phyloP scores from a whole-genome alignment of 2,888 invertebrate genomes.

The Pocota personata region DNA sequence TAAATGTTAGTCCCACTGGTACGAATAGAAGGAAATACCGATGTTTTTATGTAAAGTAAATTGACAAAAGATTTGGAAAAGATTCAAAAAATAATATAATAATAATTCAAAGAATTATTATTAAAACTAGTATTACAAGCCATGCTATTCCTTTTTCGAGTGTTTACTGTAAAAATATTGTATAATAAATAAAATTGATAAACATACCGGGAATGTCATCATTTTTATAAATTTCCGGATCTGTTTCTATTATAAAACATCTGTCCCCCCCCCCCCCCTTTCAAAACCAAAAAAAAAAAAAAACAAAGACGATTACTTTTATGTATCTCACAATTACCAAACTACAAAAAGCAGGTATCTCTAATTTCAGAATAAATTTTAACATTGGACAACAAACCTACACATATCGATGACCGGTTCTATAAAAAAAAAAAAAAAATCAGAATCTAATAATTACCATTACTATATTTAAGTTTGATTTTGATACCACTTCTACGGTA shows the following conservation, averaged over 20 bases:
- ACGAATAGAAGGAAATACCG: too few species aligned
- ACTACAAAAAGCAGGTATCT: conserved; percentile 55
- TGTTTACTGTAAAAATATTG: not conserved
- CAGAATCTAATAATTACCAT: conserved; percentile 69
- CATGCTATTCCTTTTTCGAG: not conserved
- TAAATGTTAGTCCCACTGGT: too few species aligned
- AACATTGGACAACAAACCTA: conserved; percentile 52
- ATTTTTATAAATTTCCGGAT: conserved; percentile 8
- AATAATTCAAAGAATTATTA: too few species aligned
- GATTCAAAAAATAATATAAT: too few species aligned
- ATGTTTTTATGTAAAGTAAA: too few species aligned
- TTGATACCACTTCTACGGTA: conserved; percentile 47
- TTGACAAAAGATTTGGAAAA: too few species aligned
- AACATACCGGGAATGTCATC: not conserved
- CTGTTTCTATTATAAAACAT: not conserved
- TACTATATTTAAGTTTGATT: conserved; percentile 67
- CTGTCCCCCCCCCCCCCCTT: not conserved
- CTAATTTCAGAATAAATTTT: conserved; percentile 61
- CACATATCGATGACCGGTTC: conserved; percentile 70
- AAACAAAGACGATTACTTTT: conserved; percentile 29
- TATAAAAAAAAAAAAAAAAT: conserved; percentile 47
- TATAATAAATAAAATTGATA: not conserved
- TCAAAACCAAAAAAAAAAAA: not conserved
- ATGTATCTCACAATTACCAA: conserved; percentile 64
- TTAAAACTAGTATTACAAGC: too few species aligned